Evolutionary conservation across 1,140 invertebrate genomes (phyloP), one percentile per base, ranked within the genome.

Genomic region (Drosophila serrata): DNA sequence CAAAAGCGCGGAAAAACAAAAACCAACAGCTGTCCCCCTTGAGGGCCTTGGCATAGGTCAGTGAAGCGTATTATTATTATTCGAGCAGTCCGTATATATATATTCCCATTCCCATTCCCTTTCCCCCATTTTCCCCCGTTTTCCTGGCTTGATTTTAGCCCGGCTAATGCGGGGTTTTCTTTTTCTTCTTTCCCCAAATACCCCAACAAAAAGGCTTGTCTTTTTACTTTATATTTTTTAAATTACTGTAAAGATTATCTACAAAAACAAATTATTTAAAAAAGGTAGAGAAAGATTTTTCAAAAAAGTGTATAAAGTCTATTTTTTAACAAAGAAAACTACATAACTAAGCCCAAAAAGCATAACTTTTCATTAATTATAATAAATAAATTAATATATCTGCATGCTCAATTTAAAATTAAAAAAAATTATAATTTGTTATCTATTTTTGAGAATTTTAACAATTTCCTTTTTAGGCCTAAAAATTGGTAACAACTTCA

Each of bases 11-110:
- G 37, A 37, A 24, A 55, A 39, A 37, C 19, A 55, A 55, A 55
- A 55, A 11, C 33, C 63, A 60, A 37, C 75, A 67, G 63, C 48
- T 67, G 58, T 19, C 53, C 22, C 19, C 19, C 12, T 6, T 6
- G 33, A 35, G 37, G 48, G 55, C 65, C 80, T 88, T 88, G 81
- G 65, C 85, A 68, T 88, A 88, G 85, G 85, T 88, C 85, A 88
- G 85, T 88, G 86, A 90, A 90, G 85, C 81, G 72, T 80, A 60
- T 35, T 29, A 56, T 46, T 33, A 68, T 55, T 24, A 24, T 37
- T 55, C 51, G 51, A 37, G 33, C 13, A 24, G 45, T 27, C 40
- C 0, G 12, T 53, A 53, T 53, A 35, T 53, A 35, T 13, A 19
- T 3, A 6, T 40, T 4, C 6, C 13, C 13, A 43, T 49, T 2